Conservation (phyloP, 2,797 vertebrate genomes). For the Ctenochaetus hawaiiensis region DNA sequence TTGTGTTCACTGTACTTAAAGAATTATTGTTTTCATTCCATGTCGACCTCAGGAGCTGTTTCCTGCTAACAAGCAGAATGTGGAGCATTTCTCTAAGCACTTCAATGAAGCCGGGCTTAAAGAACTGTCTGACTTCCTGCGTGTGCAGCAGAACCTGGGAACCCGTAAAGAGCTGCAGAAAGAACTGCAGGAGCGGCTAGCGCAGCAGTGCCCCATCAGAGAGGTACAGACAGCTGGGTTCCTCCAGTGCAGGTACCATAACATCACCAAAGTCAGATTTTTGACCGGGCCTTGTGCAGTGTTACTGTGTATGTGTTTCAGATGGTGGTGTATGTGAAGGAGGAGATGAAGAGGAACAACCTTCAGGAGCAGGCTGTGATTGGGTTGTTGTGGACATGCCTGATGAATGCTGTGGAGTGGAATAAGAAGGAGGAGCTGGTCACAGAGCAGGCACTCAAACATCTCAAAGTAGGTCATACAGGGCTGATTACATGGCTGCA, state of each 20-base stretch:
- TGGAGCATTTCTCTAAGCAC: conserved; percentile 93
- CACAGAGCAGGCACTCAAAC: conserved; percentile 94
- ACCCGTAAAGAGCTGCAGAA: conserved; percentile 95
- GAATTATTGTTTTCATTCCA: background rate
- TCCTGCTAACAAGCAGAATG: conserved; percentile 92
- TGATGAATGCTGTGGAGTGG: conserved; percentile 96
- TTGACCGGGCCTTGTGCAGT: background rate
- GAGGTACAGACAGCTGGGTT: conserved; percentile 83
- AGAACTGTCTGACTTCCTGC: conserved; percentile 92
- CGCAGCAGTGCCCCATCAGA: conserved; percentile 91
- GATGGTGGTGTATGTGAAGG: conserved; percentile 92
- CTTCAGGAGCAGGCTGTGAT: conserved; percentile 91
- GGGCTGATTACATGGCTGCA: background rate
- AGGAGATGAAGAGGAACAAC: conserved; percentile 94
- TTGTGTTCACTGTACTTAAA: background rate
- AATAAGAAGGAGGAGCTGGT: conserved; percentile 96
- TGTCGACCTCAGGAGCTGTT: conserved; percentile 89
- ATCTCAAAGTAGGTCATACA: conserved; percentile 88
- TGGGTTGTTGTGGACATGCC: conserved; percentile 91
- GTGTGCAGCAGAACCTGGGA: conserved; percentile 91
- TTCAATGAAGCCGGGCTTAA: conserved; percentile 93
- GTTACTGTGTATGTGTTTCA: conserved; percentile 46
- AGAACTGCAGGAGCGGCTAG: conserved; percentile 92
- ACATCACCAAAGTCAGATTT: background rate
- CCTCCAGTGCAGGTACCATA: too few species aligned